phyloP scores from a whole-genome alignment of 1,140 invertebrate genomes.

The Heterodera schachtii region DNA sequence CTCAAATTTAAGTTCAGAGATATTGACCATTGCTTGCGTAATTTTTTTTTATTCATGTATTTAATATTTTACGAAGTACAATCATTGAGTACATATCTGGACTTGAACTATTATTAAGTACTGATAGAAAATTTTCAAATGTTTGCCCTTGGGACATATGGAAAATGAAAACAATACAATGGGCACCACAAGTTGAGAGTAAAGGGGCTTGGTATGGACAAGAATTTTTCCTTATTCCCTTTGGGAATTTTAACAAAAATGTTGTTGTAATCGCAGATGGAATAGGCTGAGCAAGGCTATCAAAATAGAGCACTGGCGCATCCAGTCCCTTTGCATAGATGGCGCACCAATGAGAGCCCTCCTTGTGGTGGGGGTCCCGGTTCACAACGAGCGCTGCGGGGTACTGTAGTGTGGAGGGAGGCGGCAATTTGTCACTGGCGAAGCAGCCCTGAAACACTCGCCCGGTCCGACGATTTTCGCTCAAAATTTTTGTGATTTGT shows the following conservation, averaged over 20 bases:
- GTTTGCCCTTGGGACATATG: not conserved
- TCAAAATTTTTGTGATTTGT: slow-evolving; percentile 18
- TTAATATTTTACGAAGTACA: not conserved
- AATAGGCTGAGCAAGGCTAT: not conserved
- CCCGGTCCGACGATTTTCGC: not conserved
- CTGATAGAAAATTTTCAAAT: not conserved
- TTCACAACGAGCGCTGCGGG: slow-evolving; percentile 11
- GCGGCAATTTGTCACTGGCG: slow-evolving; percentile 4
- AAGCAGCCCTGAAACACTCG: slow-evolving; percentile 8
- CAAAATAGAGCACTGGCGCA: not conserved
- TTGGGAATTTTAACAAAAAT: not conserved
- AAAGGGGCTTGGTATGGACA: not conserved
- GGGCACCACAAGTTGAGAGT: not conserved
- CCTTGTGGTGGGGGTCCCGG: not conserved
- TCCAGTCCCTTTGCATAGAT: not conserved
- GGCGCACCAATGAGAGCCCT: slow-evolving; percentile 3
- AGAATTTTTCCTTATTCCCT: not conserved
- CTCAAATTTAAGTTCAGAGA: too few species aligned
- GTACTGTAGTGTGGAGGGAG: not conserved
- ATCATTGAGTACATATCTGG: slow-evolving; percentile 3
- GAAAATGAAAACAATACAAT: slow-evolving; percentile 9
- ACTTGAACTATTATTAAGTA: not conserved
- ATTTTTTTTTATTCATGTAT: too few species aligned
- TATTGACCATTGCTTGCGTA: too few species aligned
- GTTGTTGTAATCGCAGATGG: not conserved